Conservation (phyloP, 2,888 invertebrate genomes). For the Hemicrepidius hirtus region DNA sequence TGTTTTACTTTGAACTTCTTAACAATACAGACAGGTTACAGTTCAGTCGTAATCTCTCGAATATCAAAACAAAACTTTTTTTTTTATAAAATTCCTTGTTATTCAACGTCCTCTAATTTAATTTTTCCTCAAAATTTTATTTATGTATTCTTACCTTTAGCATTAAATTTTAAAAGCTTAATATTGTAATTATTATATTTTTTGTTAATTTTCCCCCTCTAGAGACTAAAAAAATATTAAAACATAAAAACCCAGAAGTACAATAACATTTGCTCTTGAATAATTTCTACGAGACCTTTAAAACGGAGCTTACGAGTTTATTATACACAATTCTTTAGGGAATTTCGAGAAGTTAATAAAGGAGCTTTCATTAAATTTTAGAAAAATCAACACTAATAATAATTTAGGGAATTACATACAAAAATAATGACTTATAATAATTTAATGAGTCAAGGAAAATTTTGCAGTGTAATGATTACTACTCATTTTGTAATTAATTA, state of each 20-base stretch:
- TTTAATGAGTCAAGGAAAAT: not conserved
- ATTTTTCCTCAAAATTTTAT: too few relatives aligned
- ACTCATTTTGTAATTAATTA: conserved; percentile 5
- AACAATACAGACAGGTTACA: too few relatives aligned
- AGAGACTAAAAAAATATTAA: not conserved
- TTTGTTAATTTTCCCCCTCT: not conserved
- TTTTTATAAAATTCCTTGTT: too few relatives aligned
- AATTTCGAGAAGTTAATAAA: not conserved
- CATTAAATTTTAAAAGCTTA: too few relatives aligned
- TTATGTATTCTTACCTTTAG: too few relatives aligned
- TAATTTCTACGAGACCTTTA: conserved; percentile 26
- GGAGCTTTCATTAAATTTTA: too few relatives aligned
- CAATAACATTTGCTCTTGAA: conserved; percentile 23
- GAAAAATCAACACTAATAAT: too few relatives aligned
- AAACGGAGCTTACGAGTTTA: conserved; percentile 10
- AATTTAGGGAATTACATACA: too few relatives aligned
- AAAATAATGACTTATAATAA: not conserved
- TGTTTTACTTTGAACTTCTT: too few relatives aligned
- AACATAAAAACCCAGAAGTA: conserved; percentile 19
- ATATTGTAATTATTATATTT: conserved; percentile 1
- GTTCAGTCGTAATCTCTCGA: too few relatives aligned
- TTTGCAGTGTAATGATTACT: not conserved
- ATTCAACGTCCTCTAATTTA: too few relatives aligned
- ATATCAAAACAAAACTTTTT: too few relatives aligned
- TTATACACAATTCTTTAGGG: conserved; percentile 10